Evolutionary conservation across 2,113 vertebrate species (phyloP).

Genomic region (Atherinomorus stipes): DNA sequence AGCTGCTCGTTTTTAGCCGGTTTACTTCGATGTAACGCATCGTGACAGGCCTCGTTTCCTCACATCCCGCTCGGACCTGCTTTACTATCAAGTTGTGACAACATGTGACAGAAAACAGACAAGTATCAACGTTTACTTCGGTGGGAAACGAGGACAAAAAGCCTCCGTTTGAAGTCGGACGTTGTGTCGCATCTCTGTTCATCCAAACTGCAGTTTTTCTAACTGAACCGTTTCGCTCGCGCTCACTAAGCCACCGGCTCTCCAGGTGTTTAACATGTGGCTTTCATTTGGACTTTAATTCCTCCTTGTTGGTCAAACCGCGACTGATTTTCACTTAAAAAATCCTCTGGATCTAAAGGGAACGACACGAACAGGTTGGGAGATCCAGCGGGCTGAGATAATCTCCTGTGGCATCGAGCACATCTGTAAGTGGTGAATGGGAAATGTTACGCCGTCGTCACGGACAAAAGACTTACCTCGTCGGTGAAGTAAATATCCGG

Average conservation of each 20-base stretch:
- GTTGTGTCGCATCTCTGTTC: constrained; percentile 57
- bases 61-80: background rate
- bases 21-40: constrained; percentile 19
- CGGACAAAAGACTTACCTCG: constrained; percentile 62
- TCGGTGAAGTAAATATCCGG: constrained; percentile 36
- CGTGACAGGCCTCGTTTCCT: constrained; percentile 34
- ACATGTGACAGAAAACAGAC: background rate
- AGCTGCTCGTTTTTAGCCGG: background rate
- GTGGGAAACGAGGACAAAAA: background rate
- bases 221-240: constrained; percentile 7
- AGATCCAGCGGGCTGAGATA: constrained; percentile 44
- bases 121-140: too few species aligned
- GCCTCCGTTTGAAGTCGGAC: background rate
- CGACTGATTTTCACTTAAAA: background rate
- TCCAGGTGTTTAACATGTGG: background rate
- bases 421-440: constrained; percentile 67
- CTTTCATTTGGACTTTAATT: background rate
- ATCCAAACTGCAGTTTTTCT: constrained; percentile 28
- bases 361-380: constrained; percentile 52
- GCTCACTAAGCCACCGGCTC: background rate
- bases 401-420: constrained; percentile 64
- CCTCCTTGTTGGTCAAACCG: background rate
- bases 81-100: background rate
- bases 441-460: background rate
- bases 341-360: background rate